Conservation (phyloP, 2,113 vertebrate genomes). For the Potamarius usumacintae region DNA sequence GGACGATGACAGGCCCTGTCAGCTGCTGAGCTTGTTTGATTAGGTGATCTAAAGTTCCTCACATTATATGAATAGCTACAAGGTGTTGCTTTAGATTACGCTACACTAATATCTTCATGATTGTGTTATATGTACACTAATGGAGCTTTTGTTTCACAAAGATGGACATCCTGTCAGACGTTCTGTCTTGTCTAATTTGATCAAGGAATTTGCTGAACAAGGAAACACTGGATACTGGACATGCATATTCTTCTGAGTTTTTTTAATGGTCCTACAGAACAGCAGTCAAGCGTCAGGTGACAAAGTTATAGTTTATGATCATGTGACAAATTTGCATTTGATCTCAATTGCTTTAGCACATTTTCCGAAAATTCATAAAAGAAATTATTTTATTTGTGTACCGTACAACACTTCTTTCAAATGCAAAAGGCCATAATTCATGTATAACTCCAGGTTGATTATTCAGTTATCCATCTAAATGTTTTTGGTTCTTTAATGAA, state of each 20-base stretch:
- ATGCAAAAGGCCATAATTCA: background rate
- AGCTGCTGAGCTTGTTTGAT: slow-evolving; percentile 38
- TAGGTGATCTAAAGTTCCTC: slow-evolving; percentile 24
- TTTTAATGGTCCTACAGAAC: background rate
- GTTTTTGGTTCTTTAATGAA: background rate
- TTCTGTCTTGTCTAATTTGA: background rate
- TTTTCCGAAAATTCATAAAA: background rate
- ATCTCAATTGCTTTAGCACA: background rate
- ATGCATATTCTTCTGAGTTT: background rate
- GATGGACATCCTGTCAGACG: slow-evolving; percentile 10
- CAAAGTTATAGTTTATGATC: background rate
- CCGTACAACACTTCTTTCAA: background rate
- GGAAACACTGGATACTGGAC: too few species aligned
- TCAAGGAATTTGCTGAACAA: background rate
- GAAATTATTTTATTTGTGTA: background rate
- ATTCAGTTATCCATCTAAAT: background rate
- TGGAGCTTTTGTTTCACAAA: slow-evolving; percentile 41
- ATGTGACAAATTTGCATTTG: background rate
- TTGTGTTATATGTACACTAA: slow-evolving; percentile 28
- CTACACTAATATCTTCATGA: slow-evolving; percentile 41
- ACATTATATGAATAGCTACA: slow-evolving; percentile 11
- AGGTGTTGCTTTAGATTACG: slow-evolving; percentile 22
- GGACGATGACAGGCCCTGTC: slow-evolving; percentile 29
- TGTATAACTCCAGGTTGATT: background rate
- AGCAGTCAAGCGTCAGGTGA: background rate